Evolutionary conservation across 2,113 vertebrate genomes (phyloP).

Genomic region (Pomatorhinus ruficollis): DNA sequence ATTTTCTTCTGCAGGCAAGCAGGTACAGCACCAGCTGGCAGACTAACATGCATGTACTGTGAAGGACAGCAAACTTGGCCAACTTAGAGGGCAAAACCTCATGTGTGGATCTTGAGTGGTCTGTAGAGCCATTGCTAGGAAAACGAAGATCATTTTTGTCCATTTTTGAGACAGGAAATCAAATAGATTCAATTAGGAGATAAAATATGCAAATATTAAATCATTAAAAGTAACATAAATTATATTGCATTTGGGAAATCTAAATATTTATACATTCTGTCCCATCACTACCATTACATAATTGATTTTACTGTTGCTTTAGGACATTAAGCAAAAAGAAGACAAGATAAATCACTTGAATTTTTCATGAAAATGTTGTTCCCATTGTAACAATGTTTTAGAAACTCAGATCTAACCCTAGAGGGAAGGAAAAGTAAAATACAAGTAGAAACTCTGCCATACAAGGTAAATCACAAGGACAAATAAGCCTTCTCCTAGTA

Average conservation of each 20-base stretch:
- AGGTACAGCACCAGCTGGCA: background rate
- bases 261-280: background rate
- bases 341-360: background rate
- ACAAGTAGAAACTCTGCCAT: background rate
- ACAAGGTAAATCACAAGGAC: background rate
- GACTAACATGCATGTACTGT: background rate
- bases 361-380: background rate
- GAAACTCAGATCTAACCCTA: background rate
- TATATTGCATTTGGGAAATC: background rate
- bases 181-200: background rate
- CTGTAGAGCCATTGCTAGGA: conserved; percentile 10
- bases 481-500: background rate
- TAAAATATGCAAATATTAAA: background rate
- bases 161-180: background rate
- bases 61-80: background rate
- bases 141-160: background rate
- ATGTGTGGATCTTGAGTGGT: background rate
- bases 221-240: background rate
- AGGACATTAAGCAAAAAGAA: background rate
- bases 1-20: background rate
- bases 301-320: background rate
- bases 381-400: background rate
- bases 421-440: background rate
- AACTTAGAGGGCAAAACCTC: background rate
- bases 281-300: background rate